Base-by-base conservation (phyloP, 2,113 vertebrate genomes). In the Pangasianodon gigas region DNA sequence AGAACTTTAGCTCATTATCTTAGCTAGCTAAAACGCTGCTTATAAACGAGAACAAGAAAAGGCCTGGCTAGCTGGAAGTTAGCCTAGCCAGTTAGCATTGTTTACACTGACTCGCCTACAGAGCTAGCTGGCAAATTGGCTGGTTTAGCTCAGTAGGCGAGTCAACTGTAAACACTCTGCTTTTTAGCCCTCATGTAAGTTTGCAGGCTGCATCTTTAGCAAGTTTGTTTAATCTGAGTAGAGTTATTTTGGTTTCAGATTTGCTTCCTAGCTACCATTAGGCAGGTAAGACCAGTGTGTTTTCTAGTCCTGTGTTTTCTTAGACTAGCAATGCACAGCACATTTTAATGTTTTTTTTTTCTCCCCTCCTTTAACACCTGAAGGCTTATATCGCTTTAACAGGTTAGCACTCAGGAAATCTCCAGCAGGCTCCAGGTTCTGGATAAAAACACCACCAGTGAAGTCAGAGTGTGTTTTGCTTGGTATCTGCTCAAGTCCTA, bases 81-180 rank as follows among this genome's bases (percentile, higher is more conserved):
- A 71, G 79, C 89, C 19, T 52, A 88, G 75, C 82, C 41, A 44
- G 84, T 87, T 87, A 87, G 86, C 86, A 87, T 62, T 87, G 86
- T 87, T 87, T 87, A 87, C 86, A 87, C 71, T 87, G 86, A 87
- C 86, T 79, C 86, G 71, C 37, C 86, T 87, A 79, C 86, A 46
- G 86, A 79, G 37, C 54, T 62, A 58, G 32, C 74, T 48, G 51
- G 58, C 51, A 44, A 87, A 86, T 86, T 37, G n/a, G 18, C 69
- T 41, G 51, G 4, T 65, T 75, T 41, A 77, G 69, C 48, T 71
- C 41, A 51, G 54, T 62, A 58, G 52, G 52, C 44, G 79, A 83
- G 85, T 75, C 80, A 37, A 7, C 67, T 67, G 60, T 88, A 69
- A 83, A 88, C 79, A 56, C 4, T 26, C 26, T 52, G 1, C 19